phyloP scores from a whole-genome alignment of 1,140 invertebrate species.

The Drosophila persimilis region DNA sequence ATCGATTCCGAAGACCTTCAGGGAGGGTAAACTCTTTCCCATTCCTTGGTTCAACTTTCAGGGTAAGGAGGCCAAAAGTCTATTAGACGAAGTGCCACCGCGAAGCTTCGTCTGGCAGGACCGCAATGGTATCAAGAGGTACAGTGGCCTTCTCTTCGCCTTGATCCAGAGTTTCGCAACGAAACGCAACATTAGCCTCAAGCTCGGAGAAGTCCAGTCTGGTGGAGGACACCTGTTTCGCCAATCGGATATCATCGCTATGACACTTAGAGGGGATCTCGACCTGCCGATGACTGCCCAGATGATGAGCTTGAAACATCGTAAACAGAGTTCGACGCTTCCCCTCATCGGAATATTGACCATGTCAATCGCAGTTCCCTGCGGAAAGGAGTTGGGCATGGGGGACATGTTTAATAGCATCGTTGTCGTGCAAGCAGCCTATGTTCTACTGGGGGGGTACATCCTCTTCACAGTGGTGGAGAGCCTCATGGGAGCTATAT shows the following conservation, averaged over 20 bases:
- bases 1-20: neutral
- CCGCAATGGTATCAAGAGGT: constrained; percentile 6
- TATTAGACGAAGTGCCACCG: constrained; percentile 27
- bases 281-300: constrained; percentile 28
- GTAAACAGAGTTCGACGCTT: neutral
- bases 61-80: constrained; percentile 21
- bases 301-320: neutral
- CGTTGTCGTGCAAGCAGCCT: neutral
- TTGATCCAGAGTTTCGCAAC: constrained; percentile 9
- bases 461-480: constrained; percentile 7
- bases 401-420: neutral
- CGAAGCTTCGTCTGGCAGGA: constrained; percentile 17
- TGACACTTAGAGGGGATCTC: constrained; percentile 4
- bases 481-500: neutral
- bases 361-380: constrained; percentile 38
- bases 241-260: neutral
- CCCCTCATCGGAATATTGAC: neutral
- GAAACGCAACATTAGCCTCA: constrained; percentile 23
- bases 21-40: constrained; percentile 6
- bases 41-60: constrained; percentile 34
- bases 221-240: rapidly evolving
- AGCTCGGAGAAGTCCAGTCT: neutral
- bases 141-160: constrained; percentile 1
- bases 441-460: rapidly evolving
- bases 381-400: constrained; percentile 18